These are phyloP conservation scores for Diogma glabrata DNA, from an alignment of 2,888 invertebrate genomes.

Conservation along the genomic window DNA sequence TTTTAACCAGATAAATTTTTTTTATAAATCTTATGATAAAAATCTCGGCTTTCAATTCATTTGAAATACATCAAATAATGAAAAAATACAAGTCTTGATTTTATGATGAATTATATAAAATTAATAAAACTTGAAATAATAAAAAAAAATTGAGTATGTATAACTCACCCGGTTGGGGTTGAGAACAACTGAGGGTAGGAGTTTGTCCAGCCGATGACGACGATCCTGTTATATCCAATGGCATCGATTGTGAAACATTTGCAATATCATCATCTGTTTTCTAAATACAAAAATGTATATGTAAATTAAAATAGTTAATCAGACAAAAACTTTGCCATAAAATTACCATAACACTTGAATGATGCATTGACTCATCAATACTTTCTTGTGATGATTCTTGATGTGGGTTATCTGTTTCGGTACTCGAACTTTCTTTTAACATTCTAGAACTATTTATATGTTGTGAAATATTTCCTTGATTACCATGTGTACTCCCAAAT, in stretches of 20 bases:
- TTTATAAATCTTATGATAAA: too few species aligned
- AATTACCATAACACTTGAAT: constrained; percentile 36
- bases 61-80: too few species aligned
- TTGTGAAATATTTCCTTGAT: constrained; percentile 28
- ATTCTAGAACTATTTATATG: constrained; percentile 33
- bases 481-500: constrained; percentile 32
- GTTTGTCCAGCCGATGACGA: constrained; percentile 35
- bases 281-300: constrained; percentile 21
- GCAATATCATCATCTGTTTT: constrained; percentile 35
- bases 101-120: too few species aligned
- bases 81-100: too few species aligned
- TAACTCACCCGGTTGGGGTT: constrained; percentile 27
- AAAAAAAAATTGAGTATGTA: background rate
- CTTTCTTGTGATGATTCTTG: constrained; percentile 44
- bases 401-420: constrained; percentile 39
- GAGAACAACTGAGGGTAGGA: constrained; percentile 27
- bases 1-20: too few species aligned
- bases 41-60: too few species aligned
- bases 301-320: constrained; percentile 11
- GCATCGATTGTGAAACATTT: constrained; percentile 35
- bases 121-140: too few species aligned
- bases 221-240: constrained; percentile 36
- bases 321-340: too few species aligned
- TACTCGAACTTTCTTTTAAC: constrained; percentile 36
- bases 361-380: constrained; percentile 36